Percentiles rank a stretch among this genome's conserved stretches.
phyloP scores from a whole-genome alignment of 1,140 invertebrate species.

The Acromyrmex echinatior region DNA sequence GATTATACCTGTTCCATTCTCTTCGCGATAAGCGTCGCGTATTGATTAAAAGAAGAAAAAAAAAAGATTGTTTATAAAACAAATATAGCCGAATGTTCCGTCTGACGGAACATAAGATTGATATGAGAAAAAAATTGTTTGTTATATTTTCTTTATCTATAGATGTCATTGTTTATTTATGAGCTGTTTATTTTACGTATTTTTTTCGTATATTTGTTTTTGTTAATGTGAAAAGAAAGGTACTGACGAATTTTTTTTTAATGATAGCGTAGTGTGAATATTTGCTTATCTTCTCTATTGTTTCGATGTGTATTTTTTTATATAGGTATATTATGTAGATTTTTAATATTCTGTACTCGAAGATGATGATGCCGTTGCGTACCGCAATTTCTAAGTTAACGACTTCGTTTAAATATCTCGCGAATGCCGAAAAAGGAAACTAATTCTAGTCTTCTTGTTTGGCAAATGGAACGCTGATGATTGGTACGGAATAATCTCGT shows the following conservation, averaged over 20 bases:
- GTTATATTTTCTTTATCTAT: constrained; percentile 86
- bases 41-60: constrained; percentile 24
- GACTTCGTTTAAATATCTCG: neutral
- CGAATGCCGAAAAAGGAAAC: neutral
- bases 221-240: constrained; percentile 81
- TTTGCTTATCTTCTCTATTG: constrained; percentile 75
- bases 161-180: constrained; percentile 87
- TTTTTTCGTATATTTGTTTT: constrained; percentile 84
- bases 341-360: constrained; percentile 63
- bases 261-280: constrained; percentile 77
- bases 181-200: constrained; percentile 85
- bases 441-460: constrained; percentile 44
- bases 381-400: neutral
- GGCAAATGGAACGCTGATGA: constrained; percentile 10
- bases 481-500: constrained; percentile 51
- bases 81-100: constrained; percentile 70
- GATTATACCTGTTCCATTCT: constrained; percentile 25
- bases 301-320: constrained; percentile 64
- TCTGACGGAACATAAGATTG: constrained; percentile 76
- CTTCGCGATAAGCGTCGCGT: constrained; percentile 29
- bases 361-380: constrained; percentile 51
- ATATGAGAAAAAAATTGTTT: constrained; percentile 81
- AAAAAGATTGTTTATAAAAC: constrained; percentile 57
- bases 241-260: constrained; percentile 76
- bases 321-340: constrained; percentile 70